Evolutionary conservation across 2,888 invertebrate species (phyloP).

Genomic region (Volucella bombylans): DNA sequence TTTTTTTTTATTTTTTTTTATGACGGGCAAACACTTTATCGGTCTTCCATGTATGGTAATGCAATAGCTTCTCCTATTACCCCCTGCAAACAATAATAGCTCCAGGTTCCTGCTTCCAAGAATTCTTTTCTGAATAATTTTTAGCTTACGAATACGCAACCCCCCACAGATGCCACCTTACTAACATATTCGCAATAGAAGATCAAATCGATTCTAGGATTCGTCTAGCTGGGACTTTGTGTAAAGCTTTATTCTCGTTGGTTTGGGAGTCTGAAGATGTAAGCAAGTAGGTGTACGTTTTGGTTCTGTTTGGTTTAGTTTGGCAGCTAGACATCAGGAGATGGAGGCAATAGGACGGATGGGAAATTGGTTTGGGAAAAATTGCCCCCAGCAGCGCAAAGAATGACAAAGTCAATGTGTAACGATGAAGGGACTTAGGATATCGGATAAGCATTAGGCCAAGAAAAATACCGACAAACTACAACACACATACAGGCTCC

Average conservation of each 20-base stretch:
- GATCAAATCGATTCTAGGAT: conserved; percentile 58
- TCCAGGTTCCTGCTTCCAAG: conserved; percentile 28
- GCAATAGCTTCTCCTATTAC: conserved; percentile 55
- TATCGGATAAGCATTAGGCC: conserved; percentile 54
- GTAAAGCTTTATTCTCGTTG: not conserved
- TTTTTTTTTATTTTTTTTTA: no score
- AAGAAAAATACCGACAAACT: conserved; percentile 49
- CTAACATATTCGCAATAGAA: conserved; percentile 50
- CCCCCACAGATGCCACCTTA: conserved; percentile 24
- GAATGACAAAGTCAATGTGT: conserved; percentile 60
- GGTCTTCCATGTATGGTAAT: conserved; percentile 58
- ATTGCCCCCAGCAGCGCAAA: conserved; percentile 36
- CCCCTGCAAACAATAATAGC: conserved; percentile 51
- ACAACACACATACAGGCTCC: not conserved
- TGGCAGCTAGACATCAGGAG: not conserved
- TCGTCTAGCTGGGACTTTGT: conserved; percentile 30
- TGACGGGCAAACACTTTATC: conserved; percentile 61
- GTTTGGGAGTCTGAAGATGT: conserved; percentile 16
- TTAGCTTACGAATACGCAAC: conserved; percentile 34
- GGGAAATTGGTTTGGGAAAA: conserved; percentile 47
- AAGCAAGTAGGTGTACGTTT: conserved; percentile 37
- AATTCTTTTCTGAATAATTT: conserved; percentile 48
- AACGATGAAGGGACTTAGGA: conserved; percentile 24
- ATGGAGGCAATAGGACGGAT: not conserved
- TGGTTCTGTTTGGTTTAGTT: not conserved